phyloP scores from a whole-genome alignment of 2,797 vertebrate genomes.

The Cetoscarus ocellatus region DNA sequence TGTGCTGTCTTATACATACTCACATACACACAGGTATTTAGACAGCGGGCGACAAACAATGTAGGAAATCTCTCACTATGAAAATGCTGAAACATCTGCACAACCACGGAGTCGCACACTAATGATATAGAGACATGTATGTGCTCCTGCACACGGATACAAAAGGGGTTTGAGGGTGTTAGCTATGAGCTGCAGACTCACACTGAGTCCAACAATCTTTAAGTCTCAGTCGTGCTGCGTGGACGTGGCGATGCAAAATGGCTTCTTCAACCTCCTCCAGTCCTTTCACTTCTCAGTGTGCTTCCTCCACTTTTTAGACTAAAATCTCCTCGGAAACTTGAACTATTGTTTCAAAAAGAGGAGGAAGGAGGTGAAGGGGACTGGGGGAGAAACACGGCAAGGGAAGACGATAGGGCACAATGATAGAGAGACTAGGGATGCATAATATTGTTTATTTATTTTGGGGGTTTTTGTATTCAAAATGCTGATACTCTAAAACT shows the following conservation, averaged over 20 bases:
- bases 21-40: conserved; percentile 2
- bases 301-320: conserved; percentile 25
- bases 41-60: neutral
- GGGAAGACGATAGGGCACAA: neutral
- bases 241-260: conserved; percentile 81
- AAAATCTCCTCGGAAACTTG: conserved; percentile 62
- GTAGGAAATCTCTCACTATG: neutral
- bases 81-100: conserved; percentile 35
- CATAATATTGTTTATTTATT: no score
- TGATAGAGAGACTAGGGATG: neutral
- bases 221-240: conserved; percentile 50
- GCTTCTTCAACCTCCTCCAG: conserved; percentile 35
- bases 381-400: neutral
- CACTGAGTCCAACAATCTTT: conserved; percentile 85
- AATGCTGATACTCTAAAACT: no score
- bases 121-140: conserved; percentile 7
- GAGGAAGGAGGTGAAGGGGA: neutral
- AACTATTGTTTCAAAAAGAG: conserved; percentile 73
- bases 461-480: no score
- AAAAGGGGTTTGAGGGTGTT: conserved; percentile 54
- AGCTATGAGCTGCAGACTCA: conserved; percentile 74
- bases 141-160: neutral
- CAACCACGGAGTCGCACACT: conserved; percentile 48
- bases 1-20: conserved; percentile 3
- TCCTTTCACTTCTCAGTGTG: no score